Base-by-base conservation (phyloP, 37 sponge, comb jelly and placozoan species). In the Ephydatia muelleri region DNA sequence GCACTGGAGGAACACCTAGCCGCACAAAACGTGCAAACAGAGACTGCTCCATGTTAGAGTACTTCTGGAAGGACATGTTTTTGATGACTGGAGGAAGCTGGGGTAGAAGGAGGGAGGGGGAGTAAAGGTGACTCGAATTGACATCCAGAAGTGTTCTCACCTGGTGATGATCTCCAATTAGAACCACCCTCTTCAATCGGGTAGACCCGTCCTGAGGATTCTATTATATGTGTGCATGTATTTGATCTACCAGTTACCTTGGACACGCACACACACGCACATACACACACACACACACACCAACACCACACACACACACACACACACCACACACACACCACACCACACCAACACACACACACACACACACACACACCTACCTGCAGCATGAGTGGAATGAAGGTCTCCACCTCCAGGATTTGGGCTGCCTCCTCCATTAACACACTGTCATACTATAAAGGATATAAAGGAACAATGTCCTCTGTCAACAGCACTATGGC, bases 61-160 rank as follows among this genome's bases (percentile, higher is more conserved):
- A 99, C 92, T 97, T 97, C 91, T 99, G 99, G 83, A 99, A 99
- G 43, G 99, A 94, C 97, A 97, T 97, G 92, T 99, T 99, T 89
- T 99, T 88, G 57, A 99, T 95, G 36, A 99, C 99, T 11, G 99
- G 99, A 31, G 99, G 99, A 26, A 99, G 87, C 97, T 97, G 84
- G 19, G 47, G 43, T n/a, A 65, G n/a, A n/a, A n/a, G n/a, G n/a
- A n/a, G n/a, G n/a, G n/a, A n/a, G n/a, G n/a, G n/a, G n/a, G n/a
- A n/a, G n/a, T n/a, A n/a, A n/a, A n/a, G n/a, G n/a, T n/a, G n/a
- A n/a, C n/a, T n/a, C n/a, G n/a, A n/a, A n/a, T n/a, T n/a, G 39
- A 25, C 31, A 75, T n/a, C 28, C 72, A 64, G 74, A 80, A 27
- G 26, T 34, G 57, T 29, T 9, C 82, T 49, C 64, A 94, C 95